Evolutionary conservation across 2,888 invertebrate genomes (phyloP).

Genomic region (Diaprepes abbreviatus): DNA sequence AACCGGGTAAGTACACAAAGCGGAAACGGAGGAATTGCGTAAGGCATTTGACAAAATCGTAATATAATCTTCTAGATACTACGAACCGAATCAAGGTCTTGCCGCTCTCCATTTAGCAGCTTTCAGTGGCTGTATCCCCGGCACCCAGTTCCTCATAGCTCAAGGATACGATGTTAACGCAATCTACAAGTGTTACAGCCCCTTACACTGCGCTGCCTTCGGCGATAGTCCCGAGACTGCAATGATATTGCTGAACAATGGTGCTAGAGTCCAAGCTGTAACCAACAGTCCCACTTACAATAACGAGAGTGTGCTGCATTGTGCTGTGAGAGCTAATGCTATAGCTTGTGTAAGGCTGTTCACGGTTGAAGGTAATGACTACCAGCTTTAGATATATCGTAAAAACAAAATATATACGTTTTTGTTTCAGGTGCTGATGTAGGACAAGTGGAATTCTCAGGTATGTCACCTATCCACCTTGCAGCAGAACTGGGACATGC

Average conservation of each 20-base stretch:
- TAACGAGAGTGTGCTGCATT: slow-evolving; percentile 85
- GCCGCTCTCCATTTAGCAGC: slow-evolving; percentile 83
- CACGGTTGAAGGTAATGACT: slow-evolving; percentile 76
- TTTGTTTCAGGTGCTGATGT: slow-evolving; percentile 76
- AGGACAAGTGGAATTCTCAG: slow-evolving; percentile 81
- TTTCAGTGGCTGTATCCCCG: slow-evolving; percentile 82
- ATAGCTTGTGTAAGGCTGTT: slow-evolving; percentile 84
- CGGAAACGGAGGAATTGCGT: too few species aligned
- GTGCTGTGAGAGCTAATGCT: slow-evolving; percentile 87
- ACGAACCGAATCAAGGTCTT: slow-evolving; percentile 79
- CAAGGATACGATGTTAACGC: slow-evolving; percentile 79
- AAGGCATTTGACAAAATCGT: too few species aligned
- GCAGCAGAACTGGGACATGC: slow-evolving; percentile 84
- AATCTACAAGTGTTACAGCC: slow-evolving; percentile 80
- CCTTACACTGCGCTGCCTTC: slow-evolving; percentile 91
- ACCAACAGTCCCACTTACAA: slow-evolving; percentile 74
- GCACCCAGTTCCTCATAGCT: slow-evolving; percentile 77
- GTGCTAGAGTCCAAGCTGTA: slow-evolving; percentile 77
- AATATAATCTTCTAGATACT: slow-evolving; percentile 67
- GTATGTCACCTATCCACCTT: slow-evolving; percentile 85
- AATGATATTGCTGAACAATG: slow-evolving; percentile 80
- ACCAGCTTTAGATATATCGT: too few species aligned
- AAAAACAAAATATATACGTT: too few species aligned
- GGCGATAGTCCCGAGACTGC: slow-evolving; percentile 88
- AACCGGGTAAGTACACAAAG: slow-evolving; percentile 68